These are phyloP conservation scores for Tamandua tetradactyla DNA, from an alignment of 2,797 vertebrate genomes.

Conservation along the genomic window DNA sequence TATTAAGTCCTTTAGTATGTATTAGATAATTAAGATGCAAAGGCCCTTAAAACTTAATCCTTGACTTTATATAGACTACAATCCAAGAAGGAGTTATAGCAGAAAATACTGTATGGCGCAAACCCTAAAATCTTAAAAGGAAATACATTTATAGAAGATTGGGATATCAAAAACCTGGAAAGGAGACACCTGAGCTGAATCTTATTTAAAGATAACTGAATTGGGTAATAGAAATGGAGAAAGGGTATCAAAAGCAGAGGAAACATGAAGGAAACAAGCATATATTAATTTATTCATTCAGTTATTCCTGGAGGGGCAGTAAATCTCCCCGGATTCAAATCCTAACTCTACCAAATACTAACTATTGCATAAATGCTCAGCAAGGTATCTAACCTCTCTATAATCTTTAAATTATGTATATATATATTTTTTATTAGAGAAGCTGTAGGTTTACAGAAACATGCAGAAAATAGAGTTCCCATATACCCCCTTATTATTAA, in stretches of 20 bases:
- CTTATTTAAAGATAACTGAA: background rate
- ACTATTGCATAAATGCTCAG: background rate
- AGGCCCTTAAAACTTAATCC: background rate
- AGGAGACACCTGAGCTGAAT: background rate
- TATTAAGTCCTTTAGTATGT: background rate
- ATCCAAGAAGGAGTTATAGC: background rate
- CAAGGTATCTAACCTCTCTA: background rate
- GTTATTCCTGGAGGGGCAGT: background rate
- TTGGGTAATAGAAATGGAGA: background rate
- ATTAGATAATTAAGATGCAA: background rate
- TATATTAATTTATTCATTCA: background rate
- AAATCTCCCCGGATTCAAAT: background rate
- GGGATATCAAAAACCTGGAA: background rate
- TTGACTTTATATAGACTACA: background rate
- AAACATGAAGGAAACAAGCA: background rate
- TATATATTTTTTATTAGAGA: too few relatives aligned
- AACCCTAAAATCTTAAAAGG: background rate
- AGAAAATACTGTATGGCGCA: background rate
- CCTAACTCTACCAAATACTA: background rate
- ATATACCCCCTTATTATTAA: too few relatives aligned
- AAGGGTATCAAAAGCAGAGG: background rate
- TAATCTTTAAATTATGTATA: background rate
- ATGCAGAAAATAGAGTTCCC: too few relatives aligned
- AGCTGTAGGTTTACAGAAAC: too few relatives aligned
- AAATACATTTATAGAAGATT: background rate